Evolutionary conservation across 2,113 vertebrate species (phyloP), one percentile per base, ranked within the genome.

Genomic region (Sceloporus tristichus): DNA sequence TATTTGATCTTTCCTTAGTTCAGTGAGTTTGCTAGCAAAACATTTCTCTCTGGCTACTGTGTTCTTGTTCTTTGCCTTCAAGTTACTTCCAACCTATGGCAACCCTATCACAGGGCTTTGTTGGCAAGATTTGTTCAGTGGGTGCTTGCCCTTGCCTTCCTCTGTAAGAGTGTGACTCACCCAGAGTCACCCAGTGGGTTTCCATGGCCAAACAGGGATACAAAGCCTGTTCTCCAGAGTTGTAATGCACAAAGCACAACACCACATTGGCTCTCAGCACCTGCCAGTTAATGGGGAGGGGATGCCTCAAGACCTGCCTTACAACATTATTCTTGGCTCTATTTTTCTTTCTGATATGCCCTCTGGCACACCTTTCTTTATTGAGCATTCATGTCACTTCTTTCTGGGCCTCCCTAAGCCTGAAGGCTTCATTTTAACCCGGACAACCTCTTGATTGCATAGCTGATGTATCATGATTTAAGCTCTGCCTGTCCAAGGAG

Each of bases 401-500:
- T 38, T 62, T 40, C 34, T n/a, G 25, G 34, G 23, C 54, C 74
- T 77, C 42, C 66, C 65, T 34, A 80, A 0, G 1, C 13, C 14
- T 21, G 34, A 78, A 75, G 76, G 14, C 11, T 71, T 7, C 53
- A 70, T 54, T 27, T 88, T 27, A 66, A 25, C 62, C n/a, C n/a
- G 48, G 85, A 66, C 0, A 65, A 89, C 77, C 8, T 90, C 85
- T 38, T 48, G 3, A 0, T 3, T 75, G 13, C 85, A 14, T 54
- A 74, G 53, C 0, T 86, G 73, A 68, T 34, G 29, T 38, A 77
- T 29, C 21, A 54, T 86, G 66, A 27, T 34, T 75, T 38, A 19
- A 84, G 38, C 2, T 54, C 29, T 91, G 76, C 34, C 54, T 68
- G 66, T 38, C 56, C 16, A 56, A 81, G 42, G 88, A 84, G 13